A percentile compares a stretch with the other conserved stretches of the same genome.
Conservation (phyloP, 2,797 vertebrate species). For the Kryptolebias ocellatus region DNA sequence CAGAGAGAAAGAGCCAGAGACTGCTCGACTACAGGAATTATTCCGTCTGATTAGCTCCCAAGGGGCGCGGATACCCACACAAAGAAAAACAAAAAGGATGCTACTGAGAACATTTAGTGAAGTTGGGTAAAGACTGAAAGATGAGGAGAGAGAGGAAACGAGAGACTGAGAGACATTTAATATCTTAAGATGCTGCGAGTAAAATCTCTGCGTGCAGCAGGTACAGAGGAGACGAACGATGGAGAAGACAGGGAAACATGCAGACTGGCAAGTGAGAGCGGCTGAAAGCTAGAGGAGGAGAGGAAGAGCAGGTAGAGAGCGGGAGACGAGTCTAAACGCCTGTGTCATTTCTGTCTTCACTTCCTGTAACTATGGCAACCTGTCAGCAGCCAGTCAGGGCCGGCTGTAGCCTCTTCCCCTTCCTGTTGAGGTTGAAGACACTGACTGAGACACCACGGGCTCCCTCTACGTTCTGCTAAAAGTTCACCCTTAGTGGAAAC, state of each 20-base stretch:
- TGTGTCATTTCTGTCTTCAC: slow-evolving; percentile 81
- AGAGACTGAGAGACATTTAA: slow-evolving; percentile 40
- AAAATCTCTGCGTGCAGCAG: slow-evolving; percentile 58
- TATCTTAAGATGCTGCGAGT: slow-evolving; percentile 61
- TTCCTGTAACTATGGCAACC: slow-evolving; percentile 85
- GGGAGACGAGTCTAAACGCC: slow-evolving; percentile 65
- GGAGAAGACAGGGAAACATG: slow-evolving; percentile 35
- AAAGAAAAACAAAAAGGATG: slow-evolving; percentile 57
- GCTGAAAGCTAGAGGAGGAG: slow-evolving; percentile 53
- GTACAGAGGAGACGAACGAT: slow-evolving; percentile 48
- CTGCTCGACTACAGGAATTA: slow-evolving; percentile 72
- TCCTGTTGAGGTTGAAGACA: slow-evolving; percentile 79
- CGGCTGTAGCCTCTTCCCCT: slow-evolving; percentile 82
- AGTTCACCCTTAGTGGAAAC: slow-evolving; percentile 32
- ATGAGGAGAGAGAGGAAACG: slow-evolving; percentile 13
- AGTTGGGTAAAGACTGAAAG: slow-evolving; percentile 48
- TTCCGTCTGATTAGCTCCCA: slow-evolving; percentile 80
- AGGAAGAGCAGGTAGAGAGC: slow-evolving; percentile 66
- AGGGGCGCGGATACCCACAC: slow-evolving; percentile 71
- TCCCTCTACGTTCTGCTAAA: slow-evolving; percentile 19
- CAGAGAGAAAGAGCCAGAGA: slow-evolving; percentile 48
- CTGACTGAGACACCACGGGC: slow-evolving; percentile 49
- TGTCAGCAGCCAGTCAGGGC: slow-evolving; percentile 80
- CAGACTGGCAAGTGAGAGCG: slow-evolving; percentile 52
- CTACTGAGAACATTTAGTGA: slow-evolving; percentile 51